Conservation (phyloP, 30 jellyfish, hydroid and myxozoan species). For the Hydra vulgaris region DNA sequence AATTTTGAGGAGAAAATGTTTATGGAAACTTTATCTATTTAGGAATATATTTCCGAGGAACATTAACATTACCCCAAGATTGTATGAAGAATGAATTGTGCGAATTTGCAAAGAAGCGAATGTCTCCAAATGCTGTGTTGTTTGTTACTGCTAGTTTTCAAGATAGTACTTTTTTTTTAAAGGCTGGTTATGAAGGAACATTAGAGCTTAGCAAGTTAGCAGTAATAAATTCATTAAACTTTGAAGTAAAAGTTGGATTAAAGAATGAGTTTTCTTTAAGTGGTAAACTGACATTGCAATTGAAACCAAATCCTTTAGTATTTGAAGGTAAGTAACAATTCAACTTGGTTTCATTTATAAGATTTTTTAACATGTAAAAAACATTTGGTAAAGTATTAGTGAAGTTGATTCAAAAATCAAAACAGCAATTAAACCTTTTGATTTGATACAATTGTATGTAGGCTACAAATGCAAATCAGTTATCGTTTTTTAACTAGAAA, state of each 20-base stretch:
- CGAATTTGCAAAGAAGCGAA: slow-evolving; percentile 46
- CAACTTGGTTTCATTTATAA: too few relatives aligned
- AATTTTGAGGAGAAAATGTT: too few relatives aligned
- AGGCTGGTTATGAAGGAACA: slow-evolving; percentile 56
- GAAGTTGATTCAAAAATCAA: too few relatives aligned
- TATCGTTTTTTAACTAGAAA: too few relatives aligned
- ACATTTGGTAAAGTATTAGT: too few relatives aligned
- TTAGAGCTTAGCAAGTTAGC: slow-evolving; percentile 47
- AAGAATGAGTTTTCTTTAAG: slow-evolving; percentile 44
- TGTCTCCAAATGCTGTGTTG: slow-evolving; percentile 9
- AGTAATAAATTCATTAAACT: slow-evolving; percentile 18
- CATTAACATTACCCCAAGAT: slow-evolving; percentile 55
- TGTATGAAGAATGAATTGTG: slow-evolving; percentile 69
- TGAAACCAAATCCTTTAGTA: slow-evolving; percentile 33
- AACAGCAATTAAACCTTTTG: too few relatives aligned
- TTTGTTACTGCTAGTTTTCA: slow-evolving; percentile 29
- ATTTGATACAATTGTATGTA: too few relatives aligned
- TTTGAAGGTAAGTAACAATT: slow-evolving; percentile 66
- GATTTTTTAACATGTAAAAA: too few relatives aligned
- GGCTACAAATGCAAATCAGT: too few relatives aligned
- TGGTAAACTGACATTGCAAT: slow-evolving; percentile 22
- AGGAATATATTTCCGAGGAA: slow-evolving; percentile 60
- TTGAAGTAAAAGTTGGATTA: slow-evolving; percentile 44
- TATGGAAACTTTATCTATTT: background rate
- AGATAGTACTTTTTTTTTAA: slow-evolving; percentile 39